Percentiles rank a stretch among this genome's conserved stretches.
Conservation (phyloP, 2,113 vertebrate genomes). For the Terrapene triunguis region DNA sequence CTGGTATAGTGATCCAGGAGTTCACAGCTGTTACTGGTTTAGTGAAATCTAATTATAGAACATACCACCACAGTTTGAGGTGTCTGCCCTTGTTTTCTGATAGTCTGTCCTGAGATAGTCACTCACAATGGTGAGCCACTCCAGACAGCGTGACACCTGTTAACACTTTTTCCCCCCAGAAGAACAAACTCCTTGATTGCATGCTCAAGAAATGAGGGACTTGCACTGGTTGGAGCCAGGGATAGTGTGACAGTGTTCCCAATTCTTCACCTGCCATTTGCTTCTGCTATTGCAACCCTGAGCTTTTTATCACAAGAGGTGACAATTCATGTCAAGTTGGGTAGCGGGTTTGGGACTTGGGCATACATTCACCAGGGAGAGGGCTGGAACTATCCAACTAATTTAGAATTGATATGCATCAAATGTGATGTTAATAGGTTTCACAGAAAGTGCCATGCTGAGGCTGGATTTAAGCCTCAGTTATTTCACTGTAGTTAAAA, state of each 20-base stretch:
- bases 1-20: neutral
- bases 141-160: neutral
- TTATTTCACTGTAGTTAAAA: neutral
- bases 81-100: neutral
- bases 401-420: too few relatives aligned
- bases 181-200: neutral
- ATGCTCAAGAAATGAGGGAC: neutral
- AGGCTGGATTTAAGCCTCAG: neutral
- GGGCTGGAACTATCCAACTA: neutral
- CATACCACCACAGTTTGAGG: neutral
- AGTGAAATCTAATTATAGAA: neutral
- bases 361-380: neutral
- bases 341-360: rapidly evolving
- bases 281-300: neutral
- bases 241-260: neutral
- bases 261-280: neutral
- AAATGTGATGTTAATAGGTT: too few relatives aligned
- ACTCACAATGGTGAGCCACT: neutral
- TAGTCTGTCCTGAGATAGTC: neutral
- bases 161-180: neutral
- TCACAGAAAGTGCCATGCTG: too few relatives aligned
- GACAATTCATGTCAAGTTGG: rapidly evolving
- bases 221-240: neutral
- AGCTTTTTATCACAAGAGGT: neutral
- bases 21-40: neutral